Evolutionary conservation across 2,888 invertebrate genomes (phyloP), one percentile per base, ranked within the genome.

Genomic region (Catocala fraxini): DNA sequence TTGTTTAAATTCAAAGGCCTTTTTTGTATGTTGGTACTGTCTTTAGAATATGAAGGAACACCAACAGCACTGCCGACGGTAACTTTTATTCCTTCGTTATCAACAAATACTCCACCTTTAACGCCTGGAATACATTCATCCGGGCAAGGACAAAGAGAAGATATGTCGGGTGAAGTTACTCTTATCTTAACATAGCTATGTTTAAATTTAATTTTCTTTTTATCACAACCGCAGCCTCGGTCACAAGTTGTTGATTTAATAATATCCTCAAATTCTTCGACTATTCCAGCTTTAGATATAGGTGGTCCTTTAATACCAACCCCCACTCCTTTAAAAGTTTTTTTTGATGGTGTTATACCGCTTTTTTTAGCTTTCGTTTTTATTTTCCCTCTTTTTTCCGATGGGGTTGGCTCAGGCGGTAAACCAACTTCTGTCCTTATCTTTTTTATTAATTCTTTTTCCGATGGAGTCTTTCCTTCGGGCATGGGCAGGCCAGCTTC

Each of bases 141-240:
- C 12, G 89, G 89, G 65, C 90, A 89, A 4, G 86, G 81, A 49
- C 89, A 89, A 13, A 89, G 59, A 0, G 88, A 86, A 4, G 90
- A 88, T 71, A 90, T 86, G 55, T 90, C 90, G 9, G 91, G 90
- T 12, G 90, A 89, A 6, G 89, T 89, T 0, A 90, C 89, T 77
- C 82, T 81, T 63, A 91, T 90, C 76, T 90, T 90, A 0, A 90
- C 84, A 43, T 89, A 90, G 69, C 91, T 90, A 43, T 90, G 89
- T 70, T 90, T 90, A 70, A 91, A 91, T 78, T 83, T 80, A 48
- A 90, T 89, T 84, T 90, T 90, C 65, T 90, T 90, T 68, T 85
- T 89, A 61, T 89, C 89, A 73, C 90, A 89, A 4, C 90, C 90
- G 69, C 90, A 90, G 15, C 79, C 88, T 51, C 85, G 79, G 54